Percentiles rank a stretch among this genome's conserved stretches.
These are phyloP conservation scores for Halyomorpha halys DNA, from an alignment of 1,140 invertebrate genomes.

Conservation along the genomic window DNA sequence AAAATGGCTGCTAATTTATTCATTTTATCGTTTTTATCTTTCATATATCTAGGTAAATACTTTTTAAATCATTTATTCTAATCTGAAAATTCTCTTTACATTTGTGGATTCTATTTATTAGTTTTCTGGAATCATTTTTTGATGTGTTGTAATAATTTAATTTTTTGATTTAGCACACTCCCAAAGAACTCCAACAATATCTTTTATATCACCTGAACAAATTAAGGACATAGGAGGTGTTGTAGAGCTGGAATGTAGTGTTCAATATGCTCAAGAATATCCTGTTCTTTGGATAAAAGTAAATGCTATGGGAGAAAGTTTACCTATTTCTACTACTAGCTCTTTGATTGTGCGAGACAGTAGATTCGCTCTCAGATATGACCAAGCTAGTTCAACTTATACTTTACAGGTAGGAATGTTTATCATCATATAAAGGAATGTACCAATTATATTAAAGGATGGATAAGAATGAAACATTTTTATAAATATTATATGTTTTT, in stretches of 20 bases:
- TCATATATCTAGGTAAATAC: not conserved
- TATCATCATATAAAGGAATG: too few relatives aligned
- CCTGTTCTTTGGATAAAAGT: conserved; percentile 73
- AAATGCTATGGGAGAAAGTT: conserved; percentile 42
- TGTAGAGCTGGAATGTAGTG: conserved; percentile 77
- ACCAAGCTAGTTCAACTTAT: conserved; percentile 65
- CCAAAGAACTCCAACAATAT: conserved; percentile 80
- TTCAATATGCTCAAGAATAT: conserved; percentile 78
- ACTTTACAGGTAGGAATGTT: conserved; percentile 62
- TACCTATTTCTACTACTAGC: conserved; percentile 68
- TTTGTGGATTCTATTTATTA: not conserved
- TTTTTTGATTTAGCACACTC: not conserved
- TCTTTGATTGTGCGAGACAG: conserved; percentile 75
- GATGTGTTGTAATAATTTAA: too few relatives aligned
- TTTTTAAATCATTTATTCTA: not conserved
- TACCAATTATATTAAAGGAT: too few relatives aligned
- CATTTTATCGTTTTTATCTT: not conserved
- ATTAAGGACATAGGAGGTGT: conserved; percentile 83
- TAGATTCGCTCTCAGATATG: conserved; percentile 71
- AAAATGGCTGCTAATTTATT: not conserved
- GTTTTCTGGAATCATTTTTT: too few relatives aligned
- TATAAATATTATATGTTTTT: too few relatives aligned
- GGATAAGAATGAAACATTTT: too few relatives aligned
- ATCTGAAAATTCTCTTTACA: not conserved
- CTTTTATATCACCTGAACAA: conserved; percentile 81